Conservation (phyloP, 2,888 invertebrate species). For the Eupeodes luniger region DNA sequence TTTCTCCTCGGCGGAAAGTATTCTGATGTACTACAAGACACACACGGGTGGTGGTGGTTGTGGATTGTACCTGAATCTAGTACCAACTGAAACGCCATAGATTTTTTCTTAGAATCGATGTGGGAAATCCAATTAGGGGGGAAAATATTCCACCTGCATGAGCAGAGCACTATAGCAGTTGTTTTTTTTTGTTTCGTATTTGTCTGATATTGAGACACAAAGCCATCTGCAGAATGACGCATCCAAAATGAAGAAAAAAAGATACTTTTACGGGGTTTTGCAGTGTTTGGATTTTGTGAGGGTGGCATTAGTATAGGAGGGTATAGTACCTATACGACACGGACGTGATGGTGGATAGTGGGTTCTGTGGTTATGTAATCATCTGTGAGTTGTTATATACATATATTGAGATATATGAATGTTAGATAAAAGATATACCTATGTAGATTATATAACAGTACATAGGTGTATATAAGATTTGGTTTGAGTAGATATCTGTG, state of each 20-base stretch:
- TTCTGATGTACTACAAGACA: slow-evolving; percentile 17
- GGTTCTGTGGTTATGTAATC: slow-evolving; percentile 71
- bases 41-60: slow-evolving; percentile 22
- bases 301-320: slow-evolving; percentile 45
- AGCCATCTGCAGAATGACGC: slow-evolving; percentile 77
- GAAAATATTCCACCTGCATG: slow-evolving; percentile 75
- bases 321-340: neutral
- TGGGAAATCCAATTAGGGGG: slow-evolving; percentile 75
- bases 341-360: slow-evolving; percentile 38
- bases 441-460: neutral
- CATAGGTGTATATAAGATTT: neutral
- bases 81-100: slow-evolving; percentile 75
- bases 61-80: slow-evolving; percentile 59
- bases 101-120: slow-evolving; percentile 76
- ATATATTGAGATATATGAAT: neutral
- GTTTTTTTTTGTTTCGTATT: slow-evolving; percentile 30
- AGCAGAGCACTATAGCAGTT: slow-evolving; percentile 15
- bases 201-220: slow-evolving; percentile 73
- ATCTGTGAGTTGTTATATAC: slow-evolving; percentile 56
- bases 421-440: neutral
- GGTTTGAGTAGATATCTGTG: neutral
- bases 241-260: slow-evolving; percentile 65
- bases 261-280: slow-evolving; percentile 60
- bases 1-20: slow-evolving; percentile 42
- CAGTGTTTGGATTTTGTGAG: slow-evolving; percentile 56